These are phyloP conservation scores for Xenus cinereus DNA, from an alignment of 2,113 vertebrate species.

Conservation along the genomic window DNA sequence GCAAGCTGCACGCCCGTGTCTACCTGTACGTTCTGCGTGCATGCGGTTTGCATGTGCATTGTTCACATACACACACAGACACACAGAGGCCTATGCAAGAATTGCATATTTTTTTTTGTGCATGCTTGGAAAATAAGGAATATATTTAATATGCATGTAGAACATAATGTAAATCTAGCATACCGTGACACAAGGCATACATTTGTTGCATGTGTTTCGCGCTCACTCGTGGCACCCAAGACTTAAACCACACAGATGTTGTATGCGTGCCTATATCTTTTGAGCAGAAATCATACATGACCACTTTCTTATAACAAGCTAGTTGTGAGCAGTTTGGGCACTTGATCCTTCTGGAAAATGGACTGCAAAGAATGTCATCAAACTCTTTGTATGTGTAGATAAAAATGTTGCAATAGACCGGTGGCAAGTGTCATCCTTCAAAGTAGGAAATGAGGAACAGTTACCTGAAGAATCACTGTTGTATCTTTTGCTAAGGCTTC, in stretches of 20 bases:
- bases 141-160: not conserved
- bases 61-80: not conserved
- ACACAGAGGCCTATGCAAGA: not conserved
- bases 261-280: not conserved
- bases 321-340: not conserved
- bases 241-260: not conserved
- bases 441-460: conserved; percentile 1
- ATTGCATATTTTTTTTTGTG: not conserved
- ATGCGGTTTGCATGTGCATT: not conserved
- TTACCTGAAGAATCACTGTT: not conserved
- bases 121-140: not conserved
- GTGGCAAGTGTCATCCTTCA: not conserved
- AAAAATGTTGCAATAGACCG: not conserved
- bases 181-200: not conserved
- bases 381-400: not conserved
- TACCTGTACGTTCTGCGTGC: not conserved
- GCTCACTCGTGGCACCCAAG: not conserved
- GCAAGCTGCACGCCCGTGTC: not conserved
- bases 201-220: not conserved
- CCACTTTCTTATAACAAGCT: not conserved
- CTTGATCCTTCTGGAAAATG: not conserved
- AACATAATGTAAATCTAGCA: not conserved
- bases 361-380: not conserved
- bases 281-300: not conserved
- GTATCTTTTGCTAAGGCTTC: not conserved